Evolutionary conservation across 2,113 vertebrate genomes (phyloP), one percentile per base, ranked within the genome.

Genomic region (Tyrannus savana): DNA sequence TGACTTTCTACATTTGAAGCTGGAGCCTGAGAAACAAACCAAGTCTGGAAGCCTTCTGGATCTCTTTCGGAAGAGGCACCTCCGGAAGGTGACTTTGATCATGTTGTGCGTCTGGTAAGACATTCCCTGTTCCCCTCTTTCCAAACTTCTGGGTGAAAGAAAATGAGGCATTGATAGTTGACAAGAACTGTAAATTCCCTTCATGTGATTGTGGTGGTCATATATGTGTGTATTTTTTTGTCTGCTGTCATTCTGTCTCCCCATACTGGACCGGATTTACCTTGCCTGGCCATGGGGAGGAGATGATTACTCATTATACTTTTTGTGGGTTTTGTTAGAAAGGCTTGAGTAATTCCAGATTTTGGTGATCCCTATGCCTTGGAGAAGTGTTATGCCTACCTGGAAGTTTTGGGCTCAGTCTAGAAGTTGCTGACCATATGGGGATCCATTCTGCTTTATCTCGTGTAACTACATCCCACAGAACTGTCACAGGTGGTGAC

Each of bases 41-140:
- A 85, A 74, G 35, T 52, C 95, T 82, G 93, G 93, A 66, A 83
- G 31, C 14, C 1, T 19, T 6, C 64, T 93, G 91, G 95, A 96
- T 87, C 89, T 96, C 78, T 55, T 95, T 60, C 41, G 27, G 86
- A 95, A 92, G 86, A 92, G 66, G 28, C 66, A 92, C 24, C 64
- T 94, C 24, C 55, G 1, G 46, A 93, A 80, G 13, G 46, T 92
- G 85, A 93, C 97, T 13, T 58, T 98, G 41, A 85, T 99, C 50
- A 97, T 99, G 97, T 96, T 88, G 12, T 98, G n/a, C 3, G 5
- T 92, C 83, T 99, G 99, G 99, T 99, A 95, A 98, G 98, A 96
- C 33, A 27, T 9, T 9, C 6, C 4, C 16, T 11, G 3, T 3
- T 41, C 2, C 22, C 7, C 27, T 75, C 35, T 52, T 41, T 30